Evolutionary conservation across 2,113 vertebrate genomes (phyloP).

Genomic region (Micromys minutus): DNA sequence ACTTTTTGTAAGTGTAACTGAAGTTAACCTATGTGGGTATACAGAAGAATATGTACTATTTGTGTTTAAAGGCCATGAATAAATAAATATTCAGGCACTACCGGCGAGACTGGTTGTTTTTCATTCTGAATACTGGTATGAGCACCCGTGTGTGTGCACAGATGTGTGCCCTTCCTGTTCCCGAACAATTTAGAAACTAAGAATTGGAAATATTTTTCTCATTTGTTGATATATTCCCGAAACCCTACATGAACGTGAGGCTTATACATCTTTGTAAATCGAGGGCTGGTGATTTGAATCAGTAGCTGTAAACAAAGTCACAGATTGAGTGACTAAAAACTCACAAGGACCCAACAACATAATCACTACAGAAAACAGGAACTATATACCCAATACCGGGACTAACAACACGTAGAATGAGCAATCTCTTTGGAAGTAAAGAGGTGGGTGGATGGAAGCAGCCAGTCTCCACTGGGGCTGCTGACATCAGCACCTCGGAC

Average conservation of each 20-base stretch:
- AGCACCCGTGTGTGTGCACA: not conserved
- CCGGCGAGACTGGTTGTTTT: not conserved
- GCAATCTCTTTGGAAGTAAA: conserved; percentile 50
- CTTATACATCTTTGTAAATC: conserved; percentile 53
- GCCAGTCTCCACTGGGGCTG: not conserved
- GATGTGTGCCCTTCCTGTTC: not conserved
- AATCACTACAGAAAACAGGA: conserved; percentile 77
- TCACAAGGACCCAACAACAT: conserved; percentile 66
- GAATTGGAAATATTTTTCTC: not conserved
- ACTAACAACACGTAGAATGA: not conserved
- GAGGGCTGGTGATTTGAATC: conserved; percentile 35
- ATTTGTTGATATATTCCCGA: conserved; percentile 41
- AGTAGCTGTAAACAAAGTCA: conserved; percentile 77
- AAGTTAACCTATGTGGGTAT: not conserved
- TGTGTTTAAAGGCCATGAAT: not conserved
- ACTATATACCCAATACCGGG: conserved; percentile 66
- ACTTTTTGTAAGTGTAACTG: not conserved
- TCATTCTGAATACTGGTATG: not conserved
- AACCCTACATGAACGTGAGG: not conserved
- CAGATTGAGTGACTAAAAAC: conserved; percentile 74
- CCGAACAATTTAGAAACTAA: conserved; percentile 1
- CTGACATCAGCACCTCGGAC: conserved; percentile 67
- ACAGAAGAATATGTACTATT: too few species aligned
- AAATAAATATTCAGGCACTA: not conserved
- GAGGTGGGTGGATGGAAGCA: conserved; percentile 29